A percentile compares a stretch with the other conserved stretches of the same genome.
These are phyloP conservation scores for Macrosoma leucophasiata DNA, from an alignment of 2,888 invertebrate genomes.

Conservation along the genomic window DNA sequence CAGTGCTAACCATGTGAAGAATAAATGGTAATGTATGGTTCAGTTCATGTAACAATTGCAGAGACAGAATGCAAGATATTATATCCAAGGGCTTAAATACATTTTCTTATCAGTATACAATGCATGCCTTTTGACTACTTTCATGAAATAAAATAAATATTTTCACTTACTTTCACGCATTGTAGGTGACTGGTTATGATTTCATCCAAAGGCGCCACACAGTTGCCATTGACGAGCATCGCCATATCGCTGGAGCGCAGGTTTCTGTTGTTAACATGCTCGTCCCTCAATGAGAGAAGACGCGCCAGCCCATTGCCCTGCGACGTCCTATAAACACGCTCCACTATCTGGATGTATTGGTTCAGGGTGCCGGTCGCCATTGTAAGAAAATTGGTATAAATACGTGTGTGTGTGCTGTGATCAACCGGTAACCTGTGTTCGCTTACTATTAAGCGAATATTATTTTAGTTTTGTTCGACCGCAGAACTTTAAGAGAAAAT, in stretches of 20 bases:
- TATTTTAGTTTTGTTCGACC: no score
- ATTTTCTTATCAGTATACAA: no score
- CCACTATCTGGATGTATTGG: constrained; percentile 69
- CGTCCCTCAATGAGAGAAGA: constrained; percentile 80
- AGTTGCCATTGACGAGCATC: constrained; percentile 79
- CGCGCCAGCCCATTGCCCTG: constrained; percentile 78
- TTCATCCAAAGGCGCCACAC: constrained; percentile 85
- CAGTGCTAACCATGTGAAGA: no score
- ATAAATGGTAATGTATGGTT: no score
- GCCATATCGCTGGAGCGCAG: constrained; percentile 83
- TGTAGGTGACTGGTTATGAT: constrained; percentile 84
- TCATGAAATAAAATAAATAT: constrained; percentile 1
- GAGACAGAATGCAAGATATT: no score
- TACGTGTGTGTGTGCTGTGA: no score
- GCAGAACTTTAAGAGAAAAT: no score
- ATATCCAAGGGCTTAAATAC: no score
- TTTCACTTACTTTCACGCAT: constrained; percentile 78
- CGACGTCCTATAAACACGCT: constrained; percentile 77
- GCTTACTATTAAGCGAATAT: no score
- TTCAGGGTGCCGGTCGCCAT: constrained; percentile 46
- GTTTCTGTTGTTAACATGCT: constrained; percentile 82
- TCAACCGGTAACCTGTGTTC: no score
- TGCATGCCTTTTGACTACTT: background rate
- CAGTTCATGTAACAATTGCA: no score
- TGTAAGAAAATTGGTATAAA: no score